Evolutionary conservation across 2,113 vertebrate genomes (phyloP), one percentile per base, ranked within the genome.

Genomic region (Anarrhichthys ocellatus): DNA sequence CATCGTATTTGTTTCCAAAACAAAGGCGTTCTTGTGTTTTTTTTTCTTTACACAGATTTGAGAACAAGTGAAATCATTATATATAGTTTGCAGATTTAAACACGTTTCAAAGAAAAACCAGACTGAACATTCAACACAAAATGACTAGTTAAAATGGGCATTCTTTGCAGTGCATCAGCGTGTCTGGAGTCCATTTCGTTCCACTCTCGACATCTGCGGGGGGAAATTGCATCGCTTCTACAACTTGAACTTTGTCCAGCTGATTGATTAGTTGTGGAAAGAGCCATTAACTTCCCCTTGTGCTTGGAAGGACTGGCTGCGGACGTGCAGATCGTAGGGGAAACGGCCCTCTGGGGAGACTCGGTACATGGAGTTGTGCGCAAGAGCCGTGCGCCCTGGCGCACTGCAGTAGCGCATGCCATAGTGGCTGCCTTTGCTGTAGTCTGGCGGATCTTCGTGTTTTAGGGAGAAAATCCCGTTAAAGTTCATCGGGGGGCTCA

Each of bases 381-480:
- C 96, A 88, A 99, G 96, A 94, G 97, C 96, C 95, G 97, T 94
- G 95, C 97, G 97, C 89, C 96, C 95, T 88, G 97, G 97, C 94
- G 97, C 96, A 85, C 97, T 92, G 96, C 97, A 98, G 96, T 99
- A 99, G 94, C 98, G 97, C 97, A 98, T 96, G 88, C 97, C 96
- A 2, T 98, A 99, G 95, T 98, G 98, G 92, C 97, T 96, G 96
- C 96, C 96, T 95, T 98, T 99, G 88, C 95, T 95, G 93, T 98
- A 99, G 92, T 99, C 98, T 91, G 97, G 96, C 88, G 96, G 95
- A 78, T 99, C 97, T 94, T 99, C 98, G 96, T 98, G 98, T 95
- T 99, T 98, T 89, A 99, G 96, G 92, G 98, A 99, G 95, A 99
- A 99, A 94, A 99, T 98, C 93, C 98, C 98, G 95, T 99, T 99